Base-by-base conservation (phyloP, 2,888 invertebrate genomes). In the Apodemia mormo region DNA sequence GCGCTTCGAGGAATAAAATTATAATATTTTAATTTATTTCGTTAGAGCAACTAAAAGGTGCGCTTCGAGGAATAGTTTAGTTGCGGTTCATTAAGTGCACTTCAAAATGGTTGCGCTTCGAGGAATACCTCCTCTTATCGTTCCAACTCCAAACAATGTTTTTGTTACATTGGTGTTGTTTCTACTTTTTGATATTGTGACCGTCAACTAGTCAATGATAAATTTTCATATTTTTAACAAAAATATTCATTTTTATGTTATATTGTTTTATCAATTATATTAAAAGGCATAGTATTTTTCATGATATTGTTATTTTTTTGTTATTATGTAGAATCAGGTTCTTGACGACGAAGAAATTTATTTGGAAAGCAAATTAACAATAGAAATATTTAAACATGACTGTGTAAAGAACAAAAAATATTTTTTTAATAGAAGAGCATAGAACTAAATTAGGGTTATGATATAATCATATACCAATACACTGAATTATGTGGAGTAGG, bases 381-480 rank as follows among this genome's bases (percentile, higher is more conserved):
- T 29, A 58, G 10, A 10, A 58, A 29, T 29, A 58, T 22, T 2
- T 30, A 58, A 30, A 58, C 30, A 30, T 58, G 58, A 58, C 30
- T 58, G 58, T 58, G 58, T 58, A 58, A 58, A 12, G 29, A 10
- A 58, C 45, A 58, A 58, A 30, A 30, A 58, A 58, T 58, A 58
- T 58, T 58, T 58, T 58, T 58, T 58, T 58, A 58, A 58, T 30
- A 58, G 58, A 58, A 12, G 58, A 58, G 30, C 30, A 29, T 58
- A 58, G 29, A 58, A 33, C 58, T 61, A 61, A 30, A 61, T 61
- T 33, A 71, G 69, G 69, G 56, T 65, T 49, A 49, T 65, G 71
- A 71, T 71, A 22, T 65, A 69, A 71, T 71, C 71, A 69, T 67
- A 67, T 64, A 65, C 71, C 71, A 69, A 71, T 65, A 45, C 6